Evolutionary conservation across 2,113 vertebrate genomes (phyloP).

Genomic region (Rousettus leschenaultii): DNA sequence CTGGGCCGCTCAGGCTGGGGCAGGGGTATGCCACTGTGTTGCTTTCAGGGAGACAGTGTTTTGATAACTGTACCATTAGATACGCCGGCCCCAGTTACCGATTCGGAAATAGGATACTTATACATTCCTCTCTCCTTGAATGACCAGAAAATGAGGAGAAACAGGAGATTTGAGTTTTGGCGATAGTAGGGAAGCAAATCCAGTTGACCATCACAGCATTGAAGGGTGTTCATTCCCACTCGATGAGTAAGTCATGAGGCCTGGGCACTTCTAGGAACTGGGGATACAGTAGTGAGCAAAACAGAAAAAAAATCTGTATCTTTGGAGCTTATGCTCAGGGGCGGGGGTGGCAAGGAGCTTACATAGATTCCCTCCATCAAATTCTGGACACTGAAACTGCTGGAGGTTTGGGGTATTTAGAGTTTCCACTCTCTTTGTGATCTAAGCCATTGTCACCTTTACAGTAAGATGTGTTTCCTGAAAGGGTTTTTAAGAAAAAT

Average conservation of each 20-base stretch:
- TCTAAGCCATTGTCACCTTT: neutral
- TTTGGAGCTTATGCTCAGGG: neutral
- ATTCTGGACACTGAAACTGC: neutral
- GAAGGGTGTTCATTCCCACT: neutral
- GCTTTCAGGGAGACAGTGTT: neutral
- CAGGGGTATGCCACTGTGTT: accelerated
- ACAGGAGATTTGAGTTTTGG: neutral
- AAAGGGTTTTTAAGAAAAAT: constrained; percentile 43
- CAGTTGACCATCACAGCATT: accelerated
- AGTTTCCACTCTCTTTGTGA: constrained; percentile 25
- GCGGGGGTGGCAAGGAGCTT: too few relatives aligned
- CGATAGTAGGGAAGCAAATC: neutral
- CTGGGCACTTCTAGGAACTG: neutral
- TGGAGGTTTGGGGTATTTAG: neutral
- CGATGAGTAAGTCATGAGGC: neutral
- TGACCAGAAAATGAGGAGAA: neutral
- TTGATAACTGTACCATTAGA: neutral
- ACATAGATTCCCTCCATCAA: neutral
- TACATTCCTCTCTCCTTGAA: neutral
- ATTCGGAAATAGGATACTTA: neutral
- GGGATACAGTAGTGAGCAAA: neutral
- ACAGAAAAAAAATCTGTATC: neutral
- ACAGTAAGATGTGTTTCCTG: constrained; percentile 33
- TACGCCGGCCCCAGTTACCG: neutral
- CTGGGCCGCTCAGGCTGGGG: accelerated